Percentiles rank a stretch among this genome's conserved stretches.
These are phyloP conservation scores for Polypedilum vanderplanki DNA, from an alignment of 1,140 invertebrate species.

Conservation along the genomic window DNA sequence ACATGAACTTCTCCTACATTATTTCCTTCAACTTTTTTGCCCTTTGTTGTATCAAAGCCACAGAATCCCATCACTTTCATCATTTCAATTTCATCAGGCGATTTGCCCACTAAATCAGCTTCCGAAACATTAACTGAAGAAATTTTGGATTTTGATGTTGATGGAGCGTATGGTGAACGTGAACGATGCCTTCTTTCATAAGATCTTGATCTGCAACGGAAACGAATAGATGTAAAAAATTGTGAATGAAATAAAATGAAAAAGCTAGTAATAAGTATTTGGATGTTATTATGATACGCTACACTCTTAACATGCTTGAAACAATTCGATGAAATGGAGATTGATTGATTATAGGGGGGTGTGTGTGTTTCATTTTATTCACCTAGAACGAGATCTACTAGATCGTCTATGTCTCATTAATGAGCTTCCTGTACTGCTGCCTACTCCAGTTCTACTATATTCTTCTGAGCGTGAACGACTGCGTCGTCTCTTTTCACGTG, in stretches of 20 bases:
- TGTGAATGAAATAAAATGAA: too few species aligned
- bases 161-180: constrained; percentile 10
- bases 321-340: not conserved
- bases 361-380: not conserved
- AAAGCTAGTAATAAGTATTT: not conserved
- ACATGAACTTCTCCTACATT: constrained; percentile 89
- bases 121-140: constrained; percentile 34
- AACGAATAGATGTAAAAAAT: not conserved
- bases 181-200: constrained; percentile 23
- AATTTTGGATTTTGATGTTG: constrained; percentile 25
- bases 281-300: not conserved
- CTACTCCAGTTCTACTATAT: not conserved
- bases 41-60: constrained; percentile 90
- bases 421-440: not conserved
- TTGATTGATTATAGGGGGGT: not conserved
- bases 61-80: constrained; percentile 95
- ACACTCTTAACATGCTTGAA: not conserved
- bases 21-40: constrained; percentile 90
- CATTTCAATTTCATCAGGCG: constrained; percentile 92
- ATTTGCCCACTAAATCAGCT: constrained; percentile 66
- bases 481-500: not conserved
- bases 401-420: not conserved
- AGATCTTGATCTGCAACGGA: constrained; percentile 24
- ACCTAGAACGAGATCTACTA: not conserved
- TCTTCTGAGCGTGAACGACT: not conserved